These are phyloP conservation scores for Formica exsecta DNA, from an alignment of 1,140 invertebrate genomes.

Conservation along the genomic window DNA sequence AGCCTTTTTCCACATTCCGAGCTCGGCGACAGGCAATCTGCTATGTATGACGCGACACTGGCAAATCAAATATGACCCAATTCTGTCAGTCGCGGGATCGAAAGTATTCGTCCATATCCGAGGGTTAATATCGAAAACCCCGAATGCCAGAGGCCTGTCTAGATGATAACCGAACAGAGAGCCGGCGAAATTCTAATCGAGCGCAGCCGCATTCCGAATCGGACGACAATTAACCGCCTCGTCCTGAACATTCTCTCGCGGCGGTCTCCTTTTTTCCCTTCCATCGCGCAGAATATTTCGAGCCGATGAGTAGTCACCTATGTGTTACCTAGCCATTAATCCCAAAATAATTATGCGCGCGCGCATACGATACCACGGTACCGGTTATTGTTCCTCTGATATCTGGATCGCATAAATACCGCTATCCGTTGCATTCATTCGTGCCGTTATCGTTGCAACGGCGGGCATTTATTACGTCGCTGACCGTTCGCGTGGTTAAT, in stretches of 20 bases:
- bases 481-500: conserved; percentile 74
- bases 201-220: conserved; percentile 61
- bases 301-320: conserved; percentile 6
- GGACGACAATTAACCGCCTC: conserved; percentile 63
- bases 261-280: conserved; percentile 2
- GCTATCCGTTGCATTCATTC: conserved; percentile 77
- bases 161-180: conserved; percentile 33
- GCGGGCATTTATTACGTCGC: conserved; percentile 72
- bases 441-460: conserved; percentile 73
- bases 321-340: conserved; percentile 67
- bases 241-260: conserved; percentile 29
- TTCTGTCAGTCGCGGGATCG: conserved; percentile 48
- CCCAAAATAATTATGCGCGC: conserved; percentile 73
- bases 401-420: conserved; percentile 78
- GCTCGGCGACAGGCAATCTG: not conserved
- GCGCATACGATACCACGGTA: conserved; percentile 63
- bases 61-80: conserved; percentile 63
- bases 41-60: conserved; percentile 32
- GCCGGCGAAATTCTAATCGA: conserved; percentile 59
- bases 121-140: conserved; percentile 51
- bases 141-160: conserved; percentile 30
- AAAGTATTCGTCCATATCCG: conserved; percentile 50
- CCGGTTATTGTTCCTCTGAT: conserved; percentile 75
- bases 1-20: conserved; percentile 46
- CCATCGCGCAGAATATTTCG: conserved; percentile 64